phyloP scores from a whole-genome alignment of 2,113 vertebrate genomes.

The Cochlearius cochlearius region DNA sequence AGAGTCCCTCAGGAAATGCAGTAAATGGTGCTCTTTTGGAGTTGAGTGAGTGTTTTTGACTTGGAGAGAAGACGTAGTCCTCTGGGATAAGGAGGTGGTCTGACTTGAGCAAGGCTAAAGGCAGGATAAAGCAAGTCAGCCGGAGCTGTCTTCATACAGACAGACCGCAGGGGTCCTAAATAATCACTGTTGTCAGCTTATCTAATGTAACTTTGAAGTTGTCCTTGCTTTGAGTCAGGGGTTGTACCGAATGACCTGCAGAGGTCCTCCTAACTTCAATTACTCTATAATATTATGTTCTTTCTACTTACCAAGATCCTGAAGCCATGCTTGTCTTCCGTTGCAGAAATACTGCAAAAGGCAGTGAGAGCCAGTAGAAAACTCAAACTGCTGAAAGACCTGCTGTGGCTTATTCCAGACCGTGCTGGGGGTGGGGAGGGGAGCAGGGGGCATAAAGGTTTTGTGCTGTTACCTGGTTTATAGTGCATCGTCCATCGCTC shows the following conservation, averaged over 20 bases:
- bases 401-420: background rate
- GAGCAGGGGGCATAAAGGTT: background rate
- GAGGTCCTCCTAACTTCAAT: background rate
- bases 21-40: background rate
- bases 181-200: background rate
- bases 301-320: background rate
- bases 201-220: background rate
- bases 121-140: background rate
- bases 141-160: background rate
- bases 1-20: background rate
- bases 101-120: background rate
- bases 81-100: background rate
- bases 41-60: background rate
- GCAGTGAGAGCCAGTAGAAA: background rate
- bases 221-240: slow-evolving; percentile 1
- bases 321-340: background rate
- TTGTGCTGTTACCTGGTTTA: background rate
- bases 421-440: background rate
- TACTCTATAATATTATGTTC: background rate
- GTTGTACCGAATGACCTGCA: background rate
- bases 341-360: background rate
- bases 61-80: background rate
- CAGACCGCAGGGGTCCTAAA: background rate
- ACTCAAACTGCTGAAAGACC: background rate
- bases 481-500: background rate